Evolutionary conservation across 2,888 invertebrate genomes (phyloP), one percentile per base, ranked within the genome.

Genomic region (Eutolmus rufibarbis): DNA sequence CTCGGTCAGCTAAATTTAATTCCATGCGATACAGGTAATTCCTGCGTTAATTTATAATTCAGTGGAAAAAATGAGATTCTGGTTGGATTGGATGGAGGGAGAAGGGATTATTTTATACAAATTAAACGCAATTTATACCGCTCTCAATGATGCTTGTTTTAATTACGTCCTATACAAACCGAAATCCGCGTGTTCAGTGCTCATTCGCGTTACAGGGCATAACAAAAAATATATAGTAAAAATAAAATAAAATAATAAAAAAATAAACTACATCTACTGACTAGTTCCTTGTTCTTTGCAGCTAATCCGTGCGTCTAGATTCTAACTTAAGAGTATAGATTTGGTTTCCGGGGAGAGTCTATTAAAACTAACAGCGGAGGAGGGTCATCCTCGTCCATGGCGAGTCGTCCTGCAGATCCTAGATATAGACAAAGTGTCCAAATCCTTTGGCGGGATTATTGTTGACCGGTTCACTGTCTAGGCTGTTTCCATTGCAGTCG

Each of bases 391-490:
- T 78, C 78, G 23, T 66, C 23, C 28, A 66, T 66, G 66, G 51
- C 51, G 51, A 19, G n/a, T 76, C 37, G 16, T 34, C 78, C 37
- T 56, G 12, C 12, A 74, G 66, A 40, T 5, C 12, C 90, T 91
- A 93, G 89, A 93, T 91, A 87, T 93, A 93, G 57, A 93, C 91
- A 89, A 91, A 93, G 90, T 92, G 92, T 2, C 93, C 93, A 87
- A 92, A 89, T 46, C 93, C 93, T 89, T 92, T 91, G 43, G 92
- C 90, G 12, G 93, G 92, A 89, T 93, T 91, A 89, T 92, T 92
- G 89, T 92, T 93, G 19, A 93, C 93, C 8, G 90, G 90, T 88
- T 93, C 93, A 51, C 86, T 88, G 19, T 88, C 86, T 40, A 78
- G 86, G 37, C 74, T 85, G 14, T 79, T 86, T 7, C 74, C 81